Base-by-base conservation (phyloP, 2,113 vertebrate species). In the Sardina pilchardus region DNA sequence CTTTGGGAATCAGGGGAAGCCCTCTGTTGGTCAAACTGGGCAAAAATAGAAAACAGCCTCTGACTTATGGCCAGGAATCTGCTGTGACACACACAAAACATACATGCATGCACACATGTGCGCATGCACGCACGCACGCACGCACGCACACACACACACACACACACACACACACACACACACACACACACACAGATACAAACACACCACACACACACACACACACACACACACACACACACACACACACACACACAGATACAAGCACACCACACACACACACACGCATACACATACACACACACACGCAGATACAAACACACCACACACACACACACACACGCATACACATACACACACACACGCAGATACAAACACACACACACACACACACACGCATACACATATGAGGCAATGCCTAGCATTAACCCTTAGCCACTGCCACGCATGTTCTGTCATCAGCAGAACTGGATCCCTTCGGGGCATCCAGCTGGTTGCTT, bases 1-100 rank as follows among this genome's bases (percentile, higher is more conserved):
- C 2, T 78, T 10, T 82, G 82, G 80, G 87, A 56, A 63, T n/a
- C 36, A 26, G 85, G 88, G 86, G 78, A 88, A 88, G 84, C 83
- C 82, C 86, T 88, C 87, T 84, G 82, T 82, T 86, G 75, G 85
- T 63, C 75, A 42, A 53, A 48, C 53, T 42, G 26, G 82, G 89
- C 86, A 85, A 82, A 53, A 81, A 86, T 87, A 89, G 88, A 84
- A 81, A 43, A 45, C 24, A 75, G 53, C 82, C 34, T 8, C 82
- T 86, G 82, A 82, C 39, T 86, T 84, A 88, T 87, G 86, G 81
- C 82, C 59, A 89, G 83, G 85, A 87, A 89, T 87, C 81, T 83
- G 81, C 81, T 82, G 24, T 39, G 34, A 71, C 50, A 19, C 12
- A 78, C 34, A 16, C 34, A 78, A 36, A 78, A 78, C 71, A 78